Base-by-base conservation (phyloP, 2,888 invertebrate genomes). In the Agonopterix heracliana region DNA sequence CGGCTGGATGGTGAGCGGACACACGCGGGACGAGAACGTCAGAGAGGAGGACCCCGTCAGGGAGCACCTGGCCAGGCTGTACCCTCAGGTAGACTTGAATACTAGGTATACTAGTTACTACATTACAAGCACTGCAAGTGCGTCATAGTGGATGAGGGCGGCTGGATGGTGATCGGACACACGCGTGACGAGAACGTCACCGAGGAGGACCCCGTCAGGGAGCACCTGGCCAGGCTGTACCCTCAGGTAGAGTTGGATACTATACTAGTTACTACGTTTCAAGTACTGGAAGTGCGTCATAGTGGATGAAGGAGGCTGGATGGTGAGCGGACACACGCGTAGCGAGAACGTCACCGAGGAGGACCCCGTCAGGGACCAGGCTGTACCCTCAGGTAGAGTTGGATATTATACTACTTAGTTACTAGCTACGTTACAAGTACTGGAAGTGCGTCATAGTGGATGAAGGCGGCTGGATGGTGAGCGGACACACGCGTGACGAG, bases 281-380 rank as follows among this genome's bases (percentile, higher is more conserved):
- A 17, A 26, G 26, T 26, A 26, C 3, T 5, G 26, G 87, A 61
- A 72, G 0, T 88, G 87, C 56, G 64, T 86, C 41, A 50, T 88
- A 10, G 63, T 87, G 2, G 87, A 88, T 61, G 87, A 88, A 45
- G 75, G 71, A 0, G 87, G 82, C 1, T 88, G 87, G 87, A 67
- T 88, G 8, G 71, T 87, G 3, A 68, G 80, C 1, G 45, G 38
- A n/a, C n/a, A n/a, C n/a, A n/a, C n/a, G 34, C 46, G 46, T 1
- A 63, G 63, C 41, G 59, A 64, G 2, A 7, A n/a, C n/a, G n/a
- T n/a, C n/a, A n/a, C n/a, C n/a, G 41, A 3, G 7, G 41, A 11
- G 3, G 13, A 41, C 12, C 12, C 12, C 9, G 12, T 9, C 2
- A n/a, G n/a, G n/a, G n/a, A n/a, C n/a, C n/a, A n/a, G n/a, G n/a